A percentile compares a stretch with the other conserved stretches of the same genome.
phyloP scores from a whole-genome alignment of 1,140 invertebrate genomes.

The Diabrotica virgifera region DNA sequence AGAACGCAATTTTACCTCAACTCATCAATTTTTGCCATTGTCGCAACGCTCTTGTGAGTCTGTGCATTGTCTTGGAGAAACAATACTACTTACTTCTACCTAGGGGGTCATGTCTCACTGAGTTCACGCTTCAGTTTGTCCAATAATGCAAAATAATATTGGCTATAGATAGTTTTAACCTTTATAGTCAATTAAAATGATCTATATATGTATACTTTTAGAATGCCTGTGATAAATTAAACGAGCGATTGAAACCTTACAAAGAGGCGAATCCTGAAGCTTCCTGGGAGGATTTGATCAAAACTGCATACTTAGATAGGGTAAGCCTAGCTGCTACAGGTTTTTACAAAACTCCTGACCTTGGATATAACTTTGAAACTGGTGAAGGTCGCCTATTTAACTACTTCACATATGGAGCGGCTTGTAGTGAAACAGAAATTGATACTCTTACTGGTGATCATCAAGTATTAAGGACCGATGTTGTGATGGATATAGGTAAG shows the following conservation, averaged over 20 bases:
- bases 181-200: too few relatives aligned
- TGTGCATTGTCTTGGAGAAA: too few relatives aligned
- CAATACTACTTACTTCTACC: too few relatives aligned
- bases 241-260: slow-evolving; percentile 73
- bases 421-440: slow-evolving; percentile 79
- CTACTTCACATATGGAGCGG: slow-evolving; percentile 80
- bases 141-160: too few relatives aligned
- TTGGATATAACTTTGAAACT: slow-evolving; percentile 72
- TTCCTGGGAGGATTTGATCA: slow-evolving; percentile 84
- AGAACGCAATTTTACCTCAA: too few relatives aligned
- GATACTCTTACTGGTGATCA: slow-evolving; percentile 88
- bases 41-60: too few relatives aligned
- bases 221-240: slow-evolving; percentile 79
- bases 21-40: too few relatives aligned
- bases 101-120: too few relatives aligned
- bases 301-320: slow-evolving; percentile 74
- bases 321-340: slow-evolving; percentile 83
- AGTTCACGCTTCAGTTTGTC: too few relatives aligned
- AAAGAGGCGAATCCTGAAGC: slow-evolving; percentile 73
- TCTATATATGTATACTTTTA: slow-evolving; percentile 44
- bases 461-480: slow-evolving; percentile 81
- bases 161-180: too few relatives aligned
- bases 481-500: slow-evolving; percentile 87
- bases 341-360: slow-evolving; percentile 78
- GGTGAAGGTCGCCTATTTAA: slow-evolving; percentile 73